Base-by-base conservation (phyloP, 1,140 invertebrate genomes). In the Sitophilus oryzae region DNA sequence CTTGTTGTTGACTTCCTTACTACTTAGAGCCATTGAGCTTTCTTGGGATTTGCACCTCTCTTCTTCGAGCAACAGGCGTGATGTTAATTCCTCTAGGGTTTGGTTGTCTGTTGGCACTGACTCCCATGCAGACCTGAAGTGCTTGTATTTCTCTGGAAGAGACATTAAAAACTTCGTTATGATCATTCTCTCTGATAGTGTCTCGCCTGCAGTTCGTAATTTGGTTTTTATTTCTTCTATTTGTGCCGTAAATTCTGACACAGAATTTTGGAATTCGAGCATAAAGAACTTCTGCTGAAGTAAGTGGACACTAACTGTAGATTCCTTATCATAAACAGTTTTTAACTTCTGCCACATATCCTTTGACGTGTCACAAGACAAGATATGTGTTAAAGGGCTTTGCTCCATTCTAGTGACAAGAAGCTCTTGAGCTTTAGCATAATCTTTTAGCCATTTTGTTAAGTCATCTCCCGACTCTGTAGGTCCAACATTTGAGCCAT, bases 61-160 rank as follows among this genome's bases (percentile, higher is more conserved):
- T 51, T 68, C 64, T 58, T 67, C 66, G 0, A 54, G 55, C 5
- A 63, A 49, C 15, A 72, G 43, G 15, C 69, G 55, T 1, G 66
- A 59, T 0, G 42, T 64, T 2, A 72, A 45, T 18, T 72, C 64
- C 20, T 60, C 44, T 3, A 65, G 45, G 5, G 64, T 72, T 53
- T 63, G 61, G 8, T 66, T 52, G 23, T 15, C 50, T 2, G 8
- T 36, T 16, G 23, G 22, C 2, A 57, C 63, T 35, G 63, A 66
- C 16, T 73, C 69, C 70, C 71, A 74, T 0, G 69, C 71, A 40
- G 58, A 69, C 0, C 66, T 42, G 49, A 74, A 74, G 54, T 71
- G 63, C 4, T 58, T 59, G 37, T 52, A 64, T 3, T 42, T 15
- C 5, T 53, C 18, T n/a, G 70, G 69, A 6, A 70, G 38, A 8